These are phyloP conservation scores for Thyatira batis DNA, from an alignment of 2,888 invertebrate genomes.

Conservation along the genomic window DNA sequence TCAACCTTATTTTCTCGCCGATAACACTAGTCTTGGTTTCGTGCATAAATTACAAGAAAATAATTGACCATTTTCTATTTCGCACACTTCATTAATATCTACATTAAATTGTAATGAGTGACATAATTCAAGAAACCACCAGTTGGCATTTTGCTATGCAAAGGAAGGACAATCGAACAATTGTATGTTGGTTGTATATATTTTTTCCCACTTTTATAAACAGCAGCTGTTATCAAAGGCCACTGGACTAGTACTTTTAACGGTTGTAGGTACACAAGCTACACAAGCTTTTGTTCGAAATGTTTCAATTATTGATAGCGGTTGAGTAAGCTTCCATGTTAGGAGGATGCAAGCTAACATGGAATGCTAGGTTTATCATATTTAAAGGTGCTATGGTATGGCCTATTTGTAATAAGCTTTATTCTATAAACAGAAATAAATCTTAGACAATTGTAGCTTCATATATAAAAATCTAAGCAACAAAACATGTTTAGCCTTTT, in stretches of 20 bases:
- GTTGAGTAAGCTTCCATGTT: slow-evolving; percentile 34
- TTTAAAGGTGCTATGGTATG: not conserved
- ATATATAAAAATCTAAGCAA: too few species aligned
- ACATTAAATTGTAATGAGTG: slow-evolving; percentile 17
- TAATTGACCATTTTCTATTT: not conserved
- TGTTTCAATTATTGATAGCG: slow-evolving; percentile 60
- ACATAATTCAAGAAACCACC: slow-evolving; percentile 38
- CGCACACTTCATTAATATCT: not conserved
- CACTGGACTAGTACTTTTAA: slow-evolving; percentile 55
- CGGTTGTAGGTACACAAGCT: too few species aligned
- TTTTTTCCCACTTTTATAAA: slow-evolving; percentile 58
- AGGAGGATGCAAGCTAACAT: slow-evolving; percentile 20
- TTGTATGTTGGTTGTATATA: slow-evolving; percentile 23
- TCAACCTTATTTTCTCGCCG: too few species aligned
- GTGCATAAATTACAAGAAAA: slow-evolving; percentile 9
- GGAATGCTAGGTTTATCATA: not conserved
- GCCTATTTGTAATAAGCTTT: too few species aligned
- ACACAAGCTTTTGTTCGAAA: slow-evolving; percentile 42
- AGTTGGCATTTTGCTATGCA: slow-evolving; percentile 46
- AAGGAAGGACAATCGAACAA: slow-evolving; percentile 48
- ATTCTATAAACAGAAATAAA: too few species aligned
- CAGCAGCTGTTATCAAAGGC: slow-evolving; percentile 70
- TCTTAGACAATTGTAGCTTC: too few species aligned
- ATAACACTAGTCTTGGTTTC: too few species aligned
- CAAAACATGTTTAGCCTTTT: too few species aligned